Evolutionary conservation across 1,140 invertebrate species (phyloP).

Genomic region (Myzus persicae): DNA sequence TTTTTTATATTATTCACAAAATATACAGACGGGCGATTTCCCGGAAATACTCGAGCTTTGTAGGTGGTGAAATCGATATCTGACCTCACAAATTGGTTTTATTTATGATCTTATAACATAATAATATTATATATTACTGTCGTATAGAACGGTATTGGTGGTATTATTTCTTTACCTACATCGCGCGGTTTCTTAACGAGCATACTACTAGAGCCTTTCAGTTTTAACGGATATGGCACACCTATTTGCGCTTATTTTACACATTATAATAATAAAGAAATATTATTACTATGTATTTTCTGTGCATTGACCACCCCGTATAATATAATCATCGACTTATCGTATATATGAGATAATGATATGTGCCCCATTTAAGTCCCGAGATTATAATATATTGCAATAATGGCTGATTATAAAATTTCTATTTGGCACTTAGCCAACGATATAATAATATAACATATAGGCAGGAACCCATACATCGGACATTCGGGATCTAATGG

Average conservation of each 20-base stretch:
- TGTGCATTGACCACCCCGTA: neutral
- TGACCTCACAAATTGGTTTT: neutral
- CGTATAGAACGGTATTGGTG: neutral
- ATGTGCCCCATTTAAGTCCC: neutral
- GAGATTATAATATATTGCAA: neutral
- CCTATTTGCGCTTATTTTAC: neutral
- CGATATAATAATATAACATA: neutral
- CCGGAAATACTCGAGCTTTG: neutral
- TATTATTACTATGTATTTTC: neutral
- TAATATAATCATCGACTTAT: neutral
- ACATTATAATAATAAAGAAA: neutral
- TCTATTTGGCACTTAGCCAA: slow-evolving; percentile 7
- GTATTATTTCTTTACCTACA: neutral
- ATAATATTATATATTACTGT: neutral
- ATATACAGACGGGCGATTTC: neutral
- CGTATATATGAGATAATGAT: neutral
- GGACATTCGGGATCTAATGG: neutral
- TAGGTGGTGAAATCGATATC: neutral
- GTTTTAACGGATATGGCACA: neutral
- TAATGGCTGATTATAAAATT: neutral
- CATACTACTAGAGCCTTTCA: neutral
- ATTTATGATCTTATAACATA: neutral
- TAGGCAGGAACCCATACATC: neutral
- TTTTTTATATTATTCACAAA: neutral
- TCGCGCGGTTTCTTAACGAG: neutral